Evolutionary conservation across 2,113 vertebrate species (phyloP).

Genomic region (Pelusios castaneus): DNA sequence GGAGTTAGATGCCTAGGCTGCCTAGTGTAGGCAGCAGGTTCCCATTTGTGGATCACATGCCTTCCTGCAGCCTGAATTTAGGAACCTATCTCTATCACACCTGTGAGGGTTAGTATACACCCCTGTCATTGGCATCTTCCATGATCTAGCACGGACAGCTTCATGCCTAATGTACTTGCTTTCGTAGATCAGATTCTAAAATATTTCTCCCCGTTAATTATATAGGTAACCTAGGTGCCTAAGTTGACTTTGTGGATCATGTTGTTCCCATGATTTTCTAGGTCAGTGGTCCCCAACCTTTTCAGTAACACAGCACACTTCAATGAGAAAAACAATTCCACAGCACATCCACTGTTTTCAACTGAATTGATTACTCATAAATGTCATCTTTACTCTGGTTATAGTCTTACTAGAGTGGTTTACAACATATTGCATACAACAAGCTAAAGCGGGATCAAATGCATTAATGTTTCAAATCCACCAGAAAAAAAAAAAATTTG

Average conservation of each 20-base stretch:
- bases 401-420: too few species aligned
- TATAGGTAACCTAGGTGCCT: neutral
- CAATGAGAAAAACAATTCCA: too few species aligned
- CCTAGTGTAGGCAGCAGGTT: neutral
- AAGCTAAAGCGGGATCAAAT: too few species aligned
- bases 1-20: neutral
- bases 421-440: too few species aligned
- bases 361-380: too few species aligned
- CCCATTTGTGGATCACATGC: neutral
- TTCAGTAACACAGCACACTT: too few species aligned
- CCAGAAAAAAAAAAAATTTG: too few species aligned
- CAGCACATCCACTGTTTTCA: too few species aligned
- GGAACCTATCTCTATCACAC: neutral
- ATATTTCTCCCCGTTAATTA: neutral
- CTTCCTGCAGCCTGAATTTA: neutral
- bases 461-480: too few species aligned
- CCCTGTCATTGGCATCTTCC: neutral
- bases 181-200: neutral
- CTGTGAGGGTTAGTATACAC: neutral
- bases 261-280: neutral
- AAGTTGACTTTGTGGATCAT: neutral
- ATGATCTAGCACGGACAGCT: neutral
- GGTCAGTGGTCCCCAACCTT: too few species aligned
- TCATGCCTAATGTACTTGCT: neutral
- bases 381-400: too few species aligned